Evolutionary conservation across 1,140 invertebrate species (phyloP).

Genomic region (Oreohelix idahoensis): DNA sequence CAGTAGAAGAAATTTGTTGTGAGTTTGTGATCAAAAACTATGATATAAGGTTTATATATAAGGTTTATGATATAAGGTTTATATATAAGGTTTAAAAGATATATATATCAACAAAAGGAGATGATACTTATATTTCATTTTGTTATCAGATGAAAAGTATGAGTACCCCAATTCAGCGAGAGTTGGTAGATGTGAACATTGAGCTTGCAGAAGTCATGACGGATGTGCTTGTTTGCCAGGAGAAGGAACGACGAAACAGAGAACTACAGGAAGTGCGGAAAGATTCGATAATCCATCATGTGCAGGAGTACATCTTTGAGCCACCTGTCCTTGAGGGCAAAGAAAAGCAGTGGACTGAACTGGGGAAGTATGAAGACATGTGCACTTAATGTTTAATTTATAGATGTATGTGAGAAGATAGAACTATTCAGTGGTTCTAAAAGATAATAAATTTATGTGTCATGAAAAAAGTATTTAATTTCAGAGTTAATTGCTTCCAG

Average conservation of each 20-base stretch:
- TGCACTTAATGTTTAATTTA: too few relatives aligned
- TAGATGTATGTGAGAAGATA: too few relatives aligned
- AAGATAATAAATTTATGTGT: too few relatives aligned
- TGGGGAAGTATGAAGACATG: not conserved
- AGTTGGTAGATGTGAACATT: conserved; percentile 62
- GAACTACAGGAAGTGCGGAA: conserved; percentile 63
- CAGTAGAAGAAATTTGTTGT: too few relatives aligned
- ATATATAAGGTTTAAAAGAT: too few relatives aligned
- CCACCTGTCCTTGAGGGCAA: conserved; percentile 53
- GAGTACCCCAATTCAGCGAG: conserved; percentile 63
- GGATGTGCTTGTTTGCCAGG: conserved; percentile 60
- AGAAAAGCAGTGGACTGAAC: conserved; percentile 31
- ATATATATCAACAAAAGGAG: too few relatives aligned
- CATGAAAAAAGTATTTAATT: too few relatives aligned
- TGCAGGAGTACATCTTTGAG: conserved; percentile 65
- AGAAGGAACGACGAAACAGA: conserved; percentile 54
- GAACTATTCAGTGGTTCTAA: too few relatives aligned
- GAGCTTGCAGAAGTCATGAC: conserved; percentile 60
- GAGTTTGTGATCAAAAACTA: too few relatives aligned
- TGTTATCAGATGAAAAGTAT: conserved; percentile 38
- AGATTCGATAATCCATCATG: conserved; percentile 60
- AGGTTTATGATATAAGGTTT: too few relatives aligned
- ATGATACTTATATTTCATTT: not conserved
- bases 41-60: too few relatives aligned
- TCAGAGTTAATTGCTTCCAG: too few relatives aligned